Percentiles rank a stretch among this genome's conserved stretches.
Conservation (phyloP, 2,888 invertebrate genomes). For the Caenorhabditis parvicauda region DNA sequence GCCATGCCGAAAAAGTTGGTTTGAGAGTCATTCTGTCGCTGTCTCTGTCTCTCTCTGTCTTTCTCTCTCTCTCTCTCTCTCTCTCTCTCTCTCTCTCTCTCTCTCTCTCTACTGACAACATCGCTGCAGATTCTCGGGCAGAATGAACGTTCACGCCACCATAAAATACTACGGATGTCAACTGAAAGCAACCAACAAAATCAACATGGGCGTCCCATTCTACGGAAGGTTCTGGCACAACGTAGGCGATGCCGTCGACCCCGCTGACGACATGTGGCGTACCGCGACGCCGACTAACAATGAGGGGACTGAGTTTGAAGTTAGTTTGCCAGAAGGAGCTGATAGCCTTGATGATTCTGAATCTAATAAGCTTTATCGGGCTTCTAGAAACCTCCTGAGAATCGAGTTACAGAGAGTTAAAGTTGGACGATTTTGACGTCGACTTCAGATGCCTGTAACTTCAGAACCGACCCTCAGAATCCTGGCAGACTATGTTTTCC, state of each 20-base stretch:
- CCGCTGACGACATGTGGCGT: constrained; percentile 59
- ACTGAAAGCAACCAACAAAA: constrained; percentile 32
- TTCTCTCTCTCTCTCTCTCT: not conserved
- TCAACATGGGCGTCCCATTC: constrained; percentile 61
- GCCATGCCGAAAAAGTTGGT: constrained; percentile 47
- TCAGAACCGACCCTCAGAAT: too few relatives aligned
- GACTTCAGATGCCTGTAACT: too few relatives aligned
- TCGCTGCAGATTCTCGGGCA: constrained; percentile 48
- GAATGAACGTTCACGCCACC: constrained; percentile 60
- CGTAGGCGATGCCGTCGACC: constrained; percentile 56
- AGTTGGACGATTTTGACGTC: too few relatives aligned
- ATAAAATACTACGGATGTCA: constrained; percentile 61
- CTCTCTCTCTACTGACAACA: not conserved
- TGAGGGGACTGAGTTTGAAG: constrained; percentile 40
- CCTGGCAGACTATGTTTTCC: too few relatives aligned
- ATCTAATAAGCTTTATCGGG: too few relatives aligned
- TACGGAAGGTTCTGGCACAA: constrained; percentile 60
- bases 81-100: not conserved
- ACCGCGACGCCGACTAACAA: constrained; percentile 40
- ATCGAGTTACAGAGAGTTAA: too few relatives aligned
- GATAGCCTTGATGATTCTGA: too few relatives aligned
- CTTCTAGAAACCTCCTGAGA: too few relatives aligned
- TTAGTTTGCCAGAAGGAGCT: not conserved
- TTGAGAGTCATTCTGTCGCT: too few relatives aligned
- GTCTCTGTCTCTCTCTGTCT: not conserved